phyloP scores from a whole-genome alignment of 2,888 invertebrate species.

The Drosophila colorata region DNA sequence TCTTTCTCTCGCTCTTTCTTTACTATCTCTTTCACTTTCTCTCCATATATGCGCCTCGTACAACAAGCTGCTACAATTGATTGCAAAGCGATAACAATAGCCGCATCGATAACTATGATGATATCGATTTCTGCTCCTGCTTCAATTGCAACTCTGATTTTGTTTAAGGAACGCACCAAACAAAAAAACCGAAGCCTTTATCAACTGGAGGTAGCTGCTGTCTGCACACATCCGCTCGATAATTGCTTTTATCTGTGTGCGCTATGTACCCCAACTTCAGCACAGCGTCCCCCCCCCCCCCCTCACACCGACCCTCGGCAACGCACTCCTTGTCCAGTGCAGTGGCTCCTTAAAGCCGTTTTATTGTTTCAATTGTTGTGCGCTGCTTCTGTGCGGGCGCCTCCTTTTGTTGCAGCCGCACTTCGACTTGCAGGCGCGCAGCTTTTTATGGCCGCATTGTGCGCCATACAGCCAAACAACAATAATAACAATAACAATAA shows the following conservation, averaged over 20 bases:
- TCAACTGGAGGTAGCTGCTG: not conserved
- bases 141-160: not conserved
- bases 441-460: constrained; percentile 74
- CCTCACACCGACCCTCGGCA: fast-evolving
- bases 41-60: not conserved
- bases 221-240: constrained; percentile 11
- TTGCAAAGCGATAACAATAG: not conserved
- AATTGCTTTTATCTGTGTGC: constrained; percentile 28
- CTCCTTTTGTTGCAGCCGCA: constrained; percentile 62
- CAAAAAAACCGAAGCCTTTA: constrained; percentile 7
- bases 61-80: not conserved
- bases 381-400: constrained; percentile 45
- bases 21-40: not conserved
- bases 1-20: not conserved
- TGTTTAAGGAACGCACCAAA: not conserved
- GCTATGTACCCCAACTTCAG: not conserved
- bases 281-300: not conserved
- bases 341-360: constrained; percentile 70
- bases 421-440: constrained; percentile 59
- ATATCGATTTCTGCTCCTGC: not conserved
- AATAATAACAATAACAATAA: constrained; percentile 40
- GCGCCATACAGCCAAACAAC: constrained; percentile 34
- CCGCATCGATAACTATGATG: not conserved
- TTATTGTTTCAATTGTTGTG: constrained; percentile 79
- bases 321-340: constrained; percentile 6